Conservation (phyloP, 2,113 vertebrate genomes). For the Morphnarchus princeps region DNA sequence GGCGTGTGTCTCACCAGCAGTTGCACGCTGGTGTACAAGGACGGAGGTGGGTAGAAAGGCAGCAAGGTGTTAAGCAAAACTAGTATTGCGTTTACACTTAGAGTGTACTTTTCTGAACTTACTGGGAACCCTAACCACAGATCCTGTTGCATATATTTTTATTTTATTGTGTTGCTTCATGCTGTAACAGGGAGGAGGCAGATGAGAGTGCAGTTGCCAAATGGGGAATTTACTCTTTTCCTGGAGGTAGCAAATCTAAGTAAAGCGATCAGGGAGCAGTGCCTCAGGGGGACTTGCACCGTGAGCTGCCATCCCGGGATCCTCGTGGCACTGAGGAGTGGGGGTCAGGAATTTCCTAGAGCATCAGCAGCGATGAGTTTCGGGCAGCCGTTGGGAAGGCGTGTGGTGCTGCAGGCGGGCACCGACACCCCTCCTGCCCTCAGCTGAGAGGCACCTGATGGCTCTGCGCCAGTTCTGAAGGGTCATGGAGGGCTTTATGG, state of each 20-base stretch:
- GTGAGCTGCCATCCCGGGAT: not conserved
- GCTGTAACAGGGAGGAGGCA: not conserved
- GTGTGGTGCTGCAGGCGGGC: not conserved
- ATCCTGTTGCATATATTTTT: not conserved
- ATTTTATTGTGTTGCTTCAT: not conserved
- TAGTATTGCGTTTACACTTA: not conserved
- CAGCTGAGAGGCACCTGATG: accelerated
- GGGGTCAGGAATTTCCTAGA: not conserved
- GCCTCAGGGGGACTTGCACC: not conserved
- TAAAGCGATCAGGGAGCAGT: not conserved
- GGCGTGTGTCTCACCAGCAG: not conserved
- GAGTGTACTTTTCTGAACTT: not conserved
- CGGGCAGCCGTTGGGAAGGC: not conserved
- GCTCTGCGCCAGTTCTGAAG: not conserved
- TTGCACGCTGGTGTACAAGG: not conserved
- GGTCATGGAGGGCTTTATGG: not conserved
- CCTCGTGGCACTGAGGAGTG: not conserved
- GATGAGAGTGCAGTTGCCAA: not conserved
- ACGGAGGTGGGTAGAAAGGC: not conserved
- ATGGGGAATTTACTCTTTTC: not conserved
- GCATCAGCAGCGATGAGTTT: not conserved
- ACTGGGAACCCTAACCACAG: not conserved
- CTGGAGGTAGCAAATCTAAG: not conserved
- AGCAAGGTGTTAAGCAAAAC: not conserved
- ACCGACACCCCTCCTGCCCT: not conserved